Evolutionary conservation across 2,797 vertebrate genomes (phyloP), one percentile per base, ranked within the genome.

Genomic region (Enteromius anoplus): DNA sequence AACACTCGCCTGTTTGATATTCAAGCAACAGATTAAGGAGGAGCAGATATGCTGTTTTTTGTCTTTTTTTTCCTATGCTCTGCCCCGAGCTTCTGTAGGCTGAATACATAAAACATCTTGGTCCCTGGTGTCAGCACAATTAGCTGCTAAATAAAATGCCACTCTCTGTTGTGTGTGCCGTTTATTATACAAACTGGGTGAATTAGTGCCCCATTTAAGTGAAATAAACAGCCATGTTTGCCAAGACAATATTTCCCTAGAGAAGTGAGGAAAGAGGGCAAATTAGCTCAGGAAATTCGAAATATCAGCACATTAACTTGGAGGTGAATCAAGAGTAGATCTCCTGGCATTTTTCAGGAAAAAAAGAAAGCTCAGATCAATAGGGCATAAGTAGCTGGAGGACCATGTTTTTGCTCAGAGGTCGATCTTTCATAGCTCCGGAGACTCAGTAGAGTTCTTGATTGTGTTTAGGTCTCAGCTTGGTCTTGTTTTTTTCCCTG

Each of bases 91-190:
- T 96, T 95, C 95, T 94, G 93, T 93, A 95, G 95, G 95, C 95
- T 94, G 95, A 94, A 96, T 96, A 95, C 96, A 96, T 97, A 96
- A 97, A 97, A 95, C 95, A 93, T 88, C 92, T 93, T 90, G 89
- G 89, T 96, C 97, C 96, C 96, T 93, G 93, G 96, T 94, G 97
- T 97, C 95, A 94, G 95, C 96, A 96, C 97, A 98, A 98, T 98
- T 98, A 98, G 96, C 95, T 93, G 95, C 96, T 97, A 97, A 98
- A 98, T 98, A 97, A 98, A 98, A 97, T 95, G 96, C 96, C 94
- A 92, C 90, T 92, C 93, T 93, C 94, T 95, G 96, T 96, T 94
- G 94, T 94, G 93, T 87, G 92, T 95, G 95, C 95, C 95, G 94
- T 96, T 96, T 97, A 97, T 98, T 98, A 96, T 96, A 92, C 93